Evolutionary conservation across 2,888 invertebrate genomes (phyloP), one percentile per base, ranked within the genome.

Genomic region (Kryphioiulus occultus): DNA sequence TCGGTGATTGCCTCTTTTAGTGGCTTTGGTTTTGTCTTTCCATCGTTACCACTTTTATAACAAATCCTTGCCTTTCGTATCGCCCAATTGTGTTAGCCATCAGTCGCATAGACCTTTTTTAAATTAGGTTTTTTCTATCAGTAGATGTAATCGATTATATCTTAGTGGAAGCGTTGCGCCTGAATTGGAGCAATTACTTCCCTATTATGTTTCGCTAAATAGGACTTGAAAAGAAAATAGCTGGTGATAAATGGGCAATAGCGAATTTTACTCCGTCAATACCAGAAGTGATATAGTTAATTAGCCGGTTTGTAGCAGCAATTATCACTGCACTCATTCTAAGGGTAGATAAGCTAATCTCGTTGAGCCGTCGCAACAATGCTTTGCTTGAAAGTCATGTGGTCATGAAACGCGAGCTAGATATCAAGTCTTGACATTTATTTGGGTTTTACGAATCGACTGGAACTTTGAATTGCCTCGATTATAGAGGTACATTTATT

Each of bases 141-240:
- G 17, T 5, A 3, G 47, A 47, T 3, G 47, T 47, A 53, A 53
- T 53, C 53, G 53, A 17, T 5, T 5, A 53, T 35, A 2, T 53
- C 5, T 19, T 53, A 53, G 53, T n/a, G n/a, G 19, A 53, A 53
- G 53, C 53, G 19, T 19, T 19, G 17, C 53, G 53, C 0, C n/a
- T 53, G 53, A n/a, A 53, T 53, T 53, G 53, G 53, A 4, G 53
- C 53, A 53, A 53, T 53, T 53, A 53, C 53, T 53, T 53, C 5
- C n/a, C 53, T 53, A 53, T 53, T 53, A 53, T 53, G 53, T 53
- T 53, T 53, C 53, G 53, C 53, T 53, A 53, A 53, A 53, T 53
- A 53, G 53, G 53, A 53, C 17, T n/a, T 19, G 53, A 53, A 53
- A 53, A 0, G n/a, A 53, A 53, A 53, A 53, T 53, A 53, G 53